Percentiles rank a stretch among this genome's conserved stretches.
These are phyloP conservation scores for Papilio aristodemus DNA, from an alignment of 1,140 invertebrate genomes.

Conservation along the genomic window DNA sequence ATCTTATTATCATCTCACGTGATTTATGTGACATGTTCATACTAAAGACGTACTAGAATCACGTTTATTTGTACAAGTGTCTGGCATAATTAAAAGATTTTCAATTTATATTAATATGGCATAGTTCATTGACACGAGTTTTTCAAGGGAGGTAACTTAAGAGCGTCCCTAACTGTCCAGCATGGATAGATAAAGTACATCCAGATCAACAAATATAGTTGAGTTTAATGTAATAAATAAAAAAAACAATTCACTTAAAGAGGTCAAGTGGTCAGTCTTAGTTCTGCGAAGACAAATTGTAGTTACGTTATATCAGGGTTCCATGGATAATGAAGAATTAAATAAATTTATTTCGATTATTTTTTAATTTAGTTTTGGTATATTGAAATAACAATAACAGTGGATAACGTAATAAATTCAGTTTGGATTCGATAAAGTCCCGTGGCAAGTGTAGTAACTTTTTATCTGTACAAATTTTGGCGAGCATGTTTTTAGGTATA, in stretches of 20 bases:
- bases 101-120: no score
- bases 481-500: not conserved
- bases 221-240: not conserved
- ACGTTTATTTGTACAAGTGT: no score
- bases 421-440: not conserved
- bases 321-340: not conserved
- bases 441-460: not conserved
- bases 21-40: not conserved
- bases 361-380: slow-evolving; percentile 5
- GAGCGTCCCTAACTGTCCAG: no score
- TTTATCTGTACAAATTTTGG: not conserved
- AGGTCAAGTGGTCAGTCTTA: not conserved
- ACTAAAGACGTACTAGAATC: not conserved
- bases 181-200: no score
- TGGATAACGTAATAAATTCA: not conserved
- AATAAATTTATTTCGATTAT: not conserved
- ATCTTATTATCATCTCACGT: no score
- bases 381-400: not conserved
- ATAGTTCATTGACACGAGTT: no score
- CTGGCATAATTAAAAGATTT: no score
- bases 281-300: not conserved
- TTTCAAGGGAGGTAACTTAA: no score
- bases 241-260: not conserved
- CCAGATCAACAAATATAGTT: not conserved
- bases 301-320: not conserved